Conservation (phyloP, 2,797 vertebrate genomes). For the Halcyon smyrnensis region DNA sequence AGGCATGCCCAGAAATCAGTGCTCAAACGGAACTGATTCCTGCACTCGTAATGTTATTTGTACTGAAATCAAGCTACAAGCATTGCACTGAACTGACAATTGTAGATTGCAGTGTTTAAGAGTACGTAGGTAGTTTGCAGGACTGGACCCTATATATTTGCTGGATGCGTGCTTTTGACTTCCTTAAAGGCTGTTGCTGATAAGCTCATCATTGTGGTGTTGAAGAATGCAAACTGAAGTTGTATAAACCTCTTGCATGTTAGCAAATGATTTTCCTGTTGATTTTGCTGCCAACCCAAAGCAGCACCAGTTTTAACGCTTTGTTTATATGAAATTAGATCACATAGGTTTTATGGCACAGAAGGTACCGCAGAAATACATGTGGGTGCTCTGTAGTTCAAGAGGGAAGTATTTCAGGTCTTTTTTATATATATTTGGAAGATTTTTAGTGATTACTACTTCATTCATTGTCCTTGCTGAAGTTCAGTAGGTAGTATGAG, state of each 20-base stretch:
- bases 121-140: background rate
- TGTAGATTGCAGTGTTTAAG: too few species aligned
- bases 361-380: background rate
- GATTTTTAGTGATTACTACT: background rate
- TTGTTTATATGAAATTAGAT: background rate
- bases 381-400: background rate
- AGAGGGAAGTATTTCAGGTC: background rate
- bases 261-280: background rate
- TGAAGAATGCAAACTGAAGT: background rate
- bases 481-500: background rate
- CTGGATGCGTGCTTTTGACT: background rate
- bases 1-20: background rate
- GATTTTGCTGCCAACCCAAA: background rate
- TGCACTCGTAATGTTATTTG: rapidly evolving
- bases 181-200: background rate
- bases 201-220: rapidly evolving
- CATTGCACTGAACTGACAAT: background rate
- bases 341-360: background rate
- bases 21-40: background rate
- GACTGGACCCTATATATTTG: too few species aligned
- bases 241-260: background rate
- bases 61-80: background rate
- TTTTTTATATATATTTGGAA: background rate
- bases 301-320: background rate
- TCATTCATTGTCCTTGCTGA: background rate